phyloP scores from a whole-genome alignment of 30 jellyfish, hydroid and myxozoan species.

The Cassiopea andromeda region DNA sequence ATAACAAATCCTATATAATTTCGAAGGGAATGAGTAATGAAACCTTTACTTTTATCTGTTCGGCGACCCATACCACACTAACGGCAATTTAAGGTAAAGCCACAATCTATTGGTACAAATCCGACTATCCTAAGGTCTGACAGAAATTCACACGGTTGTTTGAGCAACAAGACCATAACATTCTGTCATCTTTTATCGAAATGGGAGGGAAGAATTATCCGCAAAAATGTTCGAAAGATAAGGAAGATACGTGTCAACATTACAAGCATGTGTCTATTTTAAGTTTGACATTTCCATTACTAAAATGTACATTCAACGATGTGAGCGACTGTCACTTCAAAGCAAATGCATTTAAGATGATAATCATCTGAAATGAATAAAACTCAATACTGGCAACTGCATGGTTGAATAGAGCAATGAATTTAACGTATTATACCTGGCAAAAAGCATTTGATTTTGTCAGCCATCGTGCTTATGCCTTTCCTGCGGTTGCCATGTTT shows the following conservation, averaged over 20 bases:
- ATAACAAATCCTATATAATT: slow-evolving; percentile 39
- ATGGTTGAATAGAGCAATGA: background rate
- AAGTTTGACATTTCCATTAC: background rate
- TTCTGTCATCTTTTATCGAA: background rate
- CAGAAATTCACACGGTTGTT: slow-evolving; percentile 5
- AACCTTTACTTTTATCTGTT: slow-evolving; percentile 33
- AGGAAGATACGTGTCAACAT: background rate
- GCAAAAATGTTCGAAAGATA: background rate
- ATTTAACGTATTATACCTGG: slow-evolving; percentile 20
- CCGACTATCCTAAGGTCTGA: slow-evolving; percentile 14
- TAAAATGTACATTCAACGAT: background rate
- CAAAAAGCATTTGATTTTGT: slow-evolving; percentile 63
- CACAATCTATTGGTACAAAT: background rate
- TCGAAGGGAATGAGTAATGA: slow-evolving; percentile 36
- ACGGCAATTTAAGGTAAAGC: slow-evolving; percentile 19
- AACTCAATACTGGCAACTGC: background rate
- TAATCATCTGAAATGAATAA: background rate
- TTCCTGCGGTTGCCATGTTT: slow-evolving; percentile 44
- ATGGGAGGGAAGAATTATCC: background rate
- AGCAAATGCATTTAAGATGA: background rate
- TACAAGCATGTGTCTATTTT: no score
- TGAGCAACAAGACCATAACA: background rate
- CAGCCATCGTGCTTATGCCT: slow-evolving; percentile 41
- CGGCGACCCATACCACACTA: slow-evolving; percentile 49
- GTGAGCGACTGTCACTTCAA: background rate